Conservation (phyloP, 2,888 invertebrate species). For the Dione juno region DNA sequence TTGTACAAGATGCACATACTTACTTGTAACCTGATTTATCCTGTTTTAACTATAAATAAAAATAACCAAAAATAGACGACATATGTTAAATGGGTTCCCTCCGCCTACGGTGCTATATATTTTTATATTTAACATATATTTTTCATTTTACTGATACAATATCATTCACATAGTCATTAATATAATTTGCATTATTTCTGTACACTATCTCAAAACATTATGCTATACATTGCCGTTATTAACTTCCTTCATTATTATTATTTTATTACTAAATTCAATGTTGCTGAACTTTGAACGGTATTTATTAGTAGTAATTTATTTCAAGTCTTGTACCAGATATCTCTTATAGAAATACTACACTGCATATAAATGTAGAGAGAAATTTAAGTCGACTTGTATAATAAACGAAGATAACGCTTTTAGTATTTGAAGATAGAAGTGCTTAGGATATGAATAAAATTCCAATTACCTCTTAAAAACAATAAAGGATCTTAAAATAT, state of each 20-base stretch:
- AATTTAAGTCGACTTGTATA: neutral
- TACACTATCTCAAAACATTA: neutral
- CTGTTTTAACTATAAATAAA: too few relatives aligned
- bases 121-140: too few relatives aligned
- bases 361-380: neutral
- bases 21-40: too few relatives aligned
- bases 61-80: too few relatives aligned
- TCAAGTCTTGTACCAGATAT: neutral
- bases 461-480: neutral
- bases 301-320: too few relatives aligned
- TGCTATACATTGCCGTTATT: neutral
- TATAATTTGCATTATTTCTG: too few relatives aligned
- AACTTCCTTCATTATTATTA: too few relatives aligned
- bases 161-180: too few relatives aligned
- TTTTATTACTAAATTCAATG: neutral
- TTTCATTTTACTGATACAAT: too few relatives aligned
- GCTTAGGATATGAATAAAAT: neutral
- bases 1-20: too few relatives aligned
- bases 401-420: neutral
- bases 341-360: neutral
- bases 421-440: neutral
- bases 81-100: too few relatives aligned
- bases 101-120: too few relatives aligned
- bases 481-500: neutral
- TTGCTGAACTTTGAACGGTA: neutral